Percentiles rank a stretch among this genome's conserved stretches.
Conservation (phyloP, 2,888 invertebrate genomes). For the Schizaphis graminum region DNA sequence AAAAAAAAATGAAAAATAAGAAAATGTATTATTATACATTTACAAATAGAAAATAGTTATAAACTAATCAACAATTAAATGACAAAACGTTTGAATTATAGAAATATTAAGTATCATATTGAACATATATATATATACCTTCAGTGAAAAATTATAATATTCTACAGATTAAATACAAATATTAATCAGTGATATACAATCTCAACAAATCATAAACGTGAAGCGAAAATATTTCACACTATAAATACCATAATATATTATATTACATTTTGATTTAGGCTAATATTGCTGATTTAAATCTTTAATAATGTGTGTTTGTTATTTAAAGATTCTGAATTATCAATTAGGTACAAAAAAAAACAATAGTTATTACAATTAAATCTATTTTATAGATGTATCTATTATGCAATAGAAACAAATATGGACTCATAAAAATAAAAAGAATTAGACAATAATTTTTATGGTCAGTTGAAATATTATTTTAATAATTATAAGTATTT, state of each 20-base stretch:
- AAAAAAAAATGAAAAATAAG: too few species aligned
- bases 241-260: neutral
- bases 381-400: neutral
- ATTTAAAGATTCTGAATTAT: neutral
- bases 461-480: neutral
- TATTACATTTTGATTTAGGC: neutral
- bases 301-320: neutral
- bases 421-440: too few species aligned
- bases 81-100: neutral
- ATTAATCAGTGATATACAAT: neutral
- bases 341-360: neutral
- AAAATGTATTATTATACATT: too few species aligned
- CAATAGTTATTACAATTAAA: neutral
- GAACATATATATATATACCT: neutral
- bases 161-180: too few species aligned
- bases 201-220: neutral
- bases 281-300: neutral
- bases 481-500: neutral
- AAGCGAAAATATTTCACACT: neutral
- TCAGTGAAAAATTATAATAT: neutral
- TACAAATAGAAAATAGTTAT: too few species aligned
- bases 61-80: neutral
- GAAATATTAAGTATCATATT: neutral
- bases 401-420: neutral
- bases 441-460: neutral